A percentile compares a stretch with the other conserved stretches of the same genome.
These are phyloP conservation scores for Euclidia mi DNA, from an alignment of 2,888 invertebrate species.

Conservation along the genomic window DNA sequence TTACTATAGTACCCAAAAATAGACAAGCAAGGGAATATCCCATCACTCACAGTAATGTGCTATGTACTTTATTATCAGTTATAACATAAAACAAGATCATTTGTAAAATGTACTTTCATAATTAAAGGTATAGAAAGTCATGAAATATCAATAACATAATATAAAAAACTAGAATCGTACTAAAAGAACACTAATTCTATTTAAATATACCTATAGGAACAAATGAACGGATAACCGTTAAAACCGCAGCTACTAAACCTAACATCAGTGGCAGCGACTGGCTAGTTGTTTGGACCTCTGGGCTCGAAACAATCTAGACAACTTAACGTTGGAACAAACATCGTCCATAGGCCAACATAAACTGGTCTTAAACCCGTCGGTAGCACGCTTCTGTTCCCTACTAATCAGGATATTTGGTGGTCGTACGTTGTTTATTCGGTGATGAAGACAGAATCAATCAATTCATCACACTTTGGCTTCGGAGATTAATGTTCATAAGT, in stretches of 20 bases:
- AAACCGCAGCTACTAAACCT: constrained; percentile 59
- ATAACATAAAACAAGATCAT: too few relatives aligned
- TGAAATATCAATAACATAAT: too few relatives aligned
- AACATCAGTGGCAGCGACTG: constrained; percentile 50
- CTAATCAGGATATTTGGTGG: constrained; percentile 71
- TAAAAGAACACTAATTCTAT: too few relatives aligned
- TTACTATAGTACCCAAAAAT: constrained; percentile 6
- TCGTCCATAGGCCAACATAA: constrained; percentile 42
- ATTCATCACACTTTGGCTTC: constrained; percentile 52
- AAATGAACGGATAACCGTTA: constrained; percentile 58
- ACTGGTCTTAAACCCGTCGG: constrained; percentile 52
- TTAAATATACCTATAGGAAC: constrained; percentile 37
- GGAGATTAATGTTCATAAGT: constrained; percentile 36
- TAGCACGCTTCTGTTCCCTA: constrained; percentile 54
- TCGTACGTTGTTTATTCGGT: constrained; percentile 58
- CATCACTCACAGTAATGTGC: neutral
- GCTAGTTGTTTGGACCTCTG: constrained; percentile 43
- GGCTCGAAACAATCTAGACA: constrained; percentile 15
- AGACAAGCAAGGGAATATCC: constrained; percentile 3
- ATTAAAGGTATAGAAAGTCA: too few relatives aligned
- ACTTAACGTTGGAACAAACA: constrained; percentile 51
- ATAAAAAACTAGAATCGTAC: too few relatives aligned
- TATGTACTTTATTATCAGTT: too few relatives aligned
- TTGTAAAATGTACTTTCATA: too few relatives aligned
- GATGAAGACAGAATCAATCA: constrained; percentile 62